Evolutionary conservation across 2,797 vertebrate genomes (phyloP).

Genomic region (Sarcophilus harrisii): DNA sequence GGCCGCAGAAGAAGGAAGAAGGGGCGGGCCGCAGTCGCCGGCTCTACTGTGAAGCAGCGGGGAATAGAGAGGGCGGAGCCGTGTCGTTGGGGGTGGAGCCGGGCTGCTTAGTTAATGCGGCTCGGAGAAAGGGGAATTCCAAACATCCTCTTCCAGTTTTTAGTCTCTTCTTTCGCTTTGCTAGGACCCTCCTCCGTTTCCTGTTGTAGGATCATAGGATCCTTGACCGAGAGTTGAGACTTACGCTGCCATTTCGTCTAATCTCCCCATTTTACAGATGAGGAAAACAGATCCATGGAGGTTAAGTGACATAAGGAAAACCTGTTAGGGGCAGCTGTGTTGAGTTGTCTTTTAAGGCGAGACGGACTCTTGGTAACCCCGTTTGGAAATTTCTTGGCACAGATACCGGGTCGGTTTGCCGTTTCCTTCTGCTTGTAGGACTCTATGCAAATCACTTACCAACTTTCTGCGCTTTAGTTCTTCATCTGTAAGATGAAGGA

Average conservation of each 20-base stretch:
- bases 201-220: not conserved
- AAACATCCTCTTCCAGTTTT: not conserved
- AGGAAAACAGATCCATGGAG: not conserved
- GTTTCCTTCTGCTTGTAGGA: not conserved
- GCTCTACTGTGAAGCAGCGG: too few relatives aligned
- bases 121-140: not conserved
- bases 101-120: not conserved
- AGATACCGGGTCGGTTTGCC: not conserved
- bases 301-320: not conserved
- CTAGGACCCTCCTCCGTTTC: not conserved
- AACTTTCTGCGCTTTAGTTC: not conserved
- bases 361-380: not conserved
- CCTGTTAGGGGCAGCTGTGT: not conserved
- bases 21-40: not conserved
- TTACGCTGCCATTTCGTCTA: not conserved
- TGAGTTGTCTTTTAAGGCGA: not conserved
- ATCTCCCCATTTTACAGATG: not conserved
- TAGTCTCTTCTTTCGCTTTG: accelerated
- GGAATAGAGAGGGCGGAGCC: not conserved
- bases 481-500: not conserved
- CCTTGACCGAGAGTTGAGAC: not conserved
- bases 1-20: not conserved
- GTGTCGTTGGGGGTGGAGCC: not conserved
- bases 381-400: not conserved
- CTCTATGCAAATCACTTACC: not conserved